Percentiles rank a stretch among this genome's conserved stretches.
phyloP scores from a whole-genome alignment of 2,797 vertebrate genomes.

The Coilia nasus region DNA sequence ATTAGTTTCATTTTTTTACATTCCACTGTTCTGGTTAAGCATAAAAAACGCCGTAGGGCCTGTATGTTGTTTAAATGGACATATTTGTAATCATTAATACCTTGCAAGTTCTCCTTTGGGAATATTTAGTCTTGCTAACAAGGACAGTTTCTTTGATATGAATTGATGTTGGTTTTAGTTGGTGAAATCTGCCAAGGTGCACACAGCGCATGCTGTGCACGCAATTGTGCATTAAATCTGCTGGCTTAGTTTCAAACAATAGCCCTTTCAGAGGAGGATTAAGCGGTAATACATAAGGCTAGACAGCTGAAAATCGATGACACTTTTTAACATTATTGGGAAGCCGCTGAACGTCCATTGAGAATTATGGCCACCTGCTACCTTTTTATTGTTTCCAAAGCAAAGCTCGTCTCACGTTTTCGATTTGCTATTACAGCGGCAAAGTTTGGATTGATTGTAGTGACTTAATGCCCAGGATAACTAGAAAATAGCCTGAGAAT shows the following conservation, averaged over 20 bases:
- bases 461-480: neutral
- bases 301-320: neutral
- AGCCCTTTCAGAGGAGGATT: neutral
- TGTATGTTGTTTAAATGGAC: neutral
- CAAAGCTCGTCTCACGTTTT: neutral
- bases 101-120: conserved; percentile 6
- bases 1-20: neutral
- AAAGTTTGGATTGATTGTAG: conserved; percentile 3
- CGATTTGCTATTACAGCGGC: conserved; percentile 4
- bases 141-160: neutral
- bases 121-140: neutral
- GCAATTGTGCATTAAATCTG: neutral
- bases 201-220: too few relatives aligned
- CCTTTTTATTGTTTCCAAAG: conserved; percentile 12
- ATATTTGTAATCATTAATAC: conserved; percentile 20
- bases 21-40: neutral
- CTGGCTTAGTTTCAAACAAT: neutral
- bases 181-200: neutral
- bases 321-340: neutral
- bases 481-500: neutral
- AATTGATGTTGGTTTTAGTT: conserved; percentile 4
- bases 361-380: neutral
- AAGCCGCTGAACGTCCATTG: neutral
- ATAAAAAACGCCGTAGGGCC: neutral
- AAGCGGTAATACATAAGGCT: neutral